Base-by-base conservation (phyloP, 2,113 vertebrate genomes). In the Petromus typicus region DNA sequence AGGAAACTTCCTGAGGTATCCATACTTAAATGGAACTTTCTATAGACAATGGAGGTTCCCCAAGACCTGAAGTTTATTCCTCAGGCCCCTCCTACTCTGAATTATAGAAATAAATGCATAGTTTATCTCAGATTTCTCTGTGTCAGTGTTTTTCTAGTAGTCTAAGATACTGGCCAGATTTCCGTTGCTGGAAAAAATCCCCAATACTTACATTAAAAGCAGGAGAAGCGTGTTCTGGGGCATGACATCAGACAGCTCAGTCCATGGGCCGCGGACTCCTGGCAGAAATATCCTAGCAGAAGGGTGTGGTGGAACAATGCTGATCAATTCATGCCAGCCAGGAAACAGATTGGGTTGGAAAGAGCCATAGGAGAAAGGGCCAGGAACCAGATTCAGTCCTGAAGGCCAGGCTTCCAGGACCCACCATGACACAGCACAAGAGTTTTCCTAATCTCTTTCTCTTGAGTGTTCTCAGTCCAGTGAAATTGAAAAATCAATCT, bases 11-110 rank as follows among this genome's bases (percentile, higher is more conserved):
- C 10, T n/a, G 1, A 61, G 61, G 75, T 56, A 23, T 89, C 40
- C 40, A 76, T 69, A 93, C 75, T 43, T 73, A 94, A 86, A 89
- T 90, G 90, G 13, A 89, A 80, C 54, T 2, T 76, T 85, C 20
- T 94, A 25, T 79, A 37, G 14, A 88, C 34, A 7, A 10, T 83
- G 13, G 11, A 16, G 10, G 59, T 43, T 92, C 14, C 7, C 64
- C 89, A 25, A 54, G n/a, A 89, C 23, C 9, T 67, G 61, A 2
- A 61, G 5, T 85, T 45, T 71, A 67, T 89, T 92, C 66, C 45
- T 61, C 67, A 37, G 4, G 18, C 14, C 16, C 37, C 16, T 71
- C 34, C 27, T 45, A 69, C 20, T n/a, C 90, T 48, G 57, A 63
- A 59, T 88, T 45, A 86, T 67, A 91, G 3, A 40, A 5, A 45